phyloP scores from a whole-genome alignment of 2,888 invertebrate genomes.

The Seira sanloemensis region DNA sequence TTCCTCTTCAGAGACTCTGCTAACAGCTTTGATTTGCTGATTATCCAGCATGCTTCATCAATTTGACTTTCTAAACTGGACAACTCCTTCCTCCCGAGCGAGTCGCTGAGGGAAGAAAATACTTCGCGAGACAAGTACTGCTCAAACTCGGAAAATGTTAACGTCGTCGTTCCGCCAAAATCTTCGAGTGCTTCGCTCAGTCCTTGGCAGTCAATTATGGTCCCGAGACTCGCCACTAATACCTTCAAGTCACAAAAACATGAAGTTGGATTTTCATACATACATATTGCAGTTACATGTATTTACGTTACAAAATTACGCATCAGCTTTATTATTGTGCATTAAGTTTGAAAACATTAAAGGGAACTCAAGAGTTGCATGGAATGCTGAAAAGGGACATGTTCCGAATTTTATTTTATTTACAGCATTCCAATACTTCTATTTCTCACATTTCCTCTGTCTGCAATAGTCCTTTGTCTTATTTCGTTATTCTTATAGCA shows the following conservation, averaged over 20 bases:
- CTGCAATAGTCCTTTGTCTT: no score
- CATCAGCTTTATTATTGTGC: no score
- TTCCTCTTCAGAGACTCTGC: constrained; percentile 77
- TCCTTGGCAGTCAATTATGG: constrained; percentile 85
- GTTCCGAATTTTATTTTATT: no score
- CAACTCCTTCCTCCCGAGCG: constrained; percentile 79
- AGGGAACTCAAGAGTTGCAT: no score
- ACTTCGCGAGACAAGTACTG: constrained; percentile 86
- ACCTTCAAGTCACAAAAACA: constrained; percentile 79
- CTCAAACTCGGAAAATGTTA: constrained; percentile 85
- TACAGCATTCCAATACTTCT: no score
- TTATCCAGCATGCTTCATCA: constrained; percentile 88
- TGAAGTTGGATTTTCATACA: no score
- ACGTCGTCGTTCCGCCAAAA: constrained; percentile 82
- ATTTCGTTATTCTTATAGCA: no score
- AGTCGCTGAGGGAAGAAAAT: constrained; percentile 82
- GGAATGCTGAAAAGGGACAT: no score
- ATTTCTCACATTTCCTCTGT: no score
- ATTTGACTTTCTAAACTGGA: constrained; percentile 82
- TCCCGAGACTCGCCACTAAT: constrained; percentile 88
- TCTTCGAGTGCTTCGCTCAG: constrained; percentile 88
- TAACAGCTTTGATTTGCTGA: constrained; percentile 83
- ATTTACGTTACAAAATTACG: no score
- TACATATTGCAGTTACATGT: no score
- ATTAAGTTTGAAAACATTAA: no score